Evolutionary conservation across 2,797 vertebrate species (phyloP).

Genomic region (Pantherophis alleghaniensis): DNA sequence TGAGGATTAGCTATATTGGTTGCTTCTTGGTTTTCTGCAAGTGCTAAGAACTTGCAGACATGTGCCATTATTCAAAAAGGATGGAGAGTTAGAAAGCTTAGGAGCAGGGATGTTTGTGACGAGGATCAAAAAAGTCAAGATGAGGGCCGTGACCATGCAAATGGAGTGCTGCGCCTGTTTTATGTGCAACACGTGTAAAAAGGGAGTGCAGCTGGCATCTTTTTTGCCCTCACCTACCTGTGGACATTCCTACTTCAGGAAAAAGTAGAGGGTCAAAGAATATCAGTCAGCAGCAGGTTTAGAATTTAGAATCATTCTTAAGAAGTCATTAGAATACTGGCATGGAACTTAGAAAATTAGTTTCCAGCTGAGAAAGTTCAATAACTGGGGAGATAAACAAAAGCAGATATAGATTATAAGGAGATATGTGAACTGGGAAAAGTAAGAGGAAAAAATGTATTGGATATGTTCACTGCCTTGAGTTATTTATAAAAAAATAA

Average conservation of each 20-base stretch:
- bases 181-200: background rate
- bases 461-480: background rate
- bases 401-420: background rate
- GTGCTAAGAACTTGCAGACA: background rate
- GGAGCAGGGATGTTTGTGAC: background rate
- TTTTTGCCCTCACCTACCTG: background rate
- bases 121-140: background rate
- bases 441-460: background rate
- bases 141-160: background rate
- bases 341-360: background rate
- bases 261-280: background rate
- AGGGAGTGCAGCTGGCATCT: background rate
- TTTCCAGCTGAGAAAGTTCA: background rate
- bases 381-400: background rate
- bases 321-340: background rate
- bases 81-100: background rate
- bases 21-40: background rate
- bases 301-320: background rate
- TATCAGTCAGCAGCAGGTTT: background rate
- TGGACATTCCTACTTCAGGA: background rate
- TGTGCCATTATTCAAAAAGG: background rate
- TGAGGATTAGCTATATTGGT: background rate
- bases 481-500: background rate
- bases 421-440: background rate
- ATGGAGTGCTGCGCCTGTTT: background rate